Conservation (phyloP, 2,797 vertebrate genomes). For the Dicrostonyx torquatus region DNA sequence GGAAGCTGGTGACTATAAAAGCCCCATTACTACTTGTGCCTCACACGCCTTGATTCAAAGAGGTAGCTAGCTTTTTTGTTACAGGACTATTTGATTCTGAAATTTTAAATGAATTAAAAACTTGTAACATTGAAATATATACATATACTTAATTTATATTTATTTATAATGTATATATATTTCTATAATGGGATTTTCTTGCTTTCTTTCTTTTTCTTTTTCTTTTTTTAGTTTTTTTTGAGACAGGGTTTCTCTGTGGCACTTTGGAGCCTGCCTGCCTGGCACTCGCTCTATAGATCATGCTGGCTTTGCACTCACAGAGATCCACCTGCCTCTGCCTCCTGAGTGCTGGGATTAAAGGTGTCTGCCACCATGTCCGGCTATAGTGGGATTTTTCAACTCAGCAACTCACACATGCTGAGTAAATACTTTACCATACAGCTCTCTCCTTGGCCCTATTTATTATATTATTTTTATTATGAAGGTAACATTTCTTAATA, state of each 20-base stretch:
- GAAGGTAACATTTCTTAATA: conserved; percentile 10
- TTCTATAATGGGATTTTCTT: neutral
- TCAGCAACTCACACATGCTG: neutral
- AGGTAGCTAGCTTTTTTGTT: neutral
- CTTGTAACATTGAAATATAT: neutral
- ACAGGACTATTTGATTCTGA: neutral
- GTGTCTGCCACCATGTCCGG: fast-evolving
- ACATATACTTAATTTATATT: neutral
- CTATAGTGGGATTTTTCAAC: neutral
- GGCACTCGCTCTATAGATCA: too few relatives aligned
- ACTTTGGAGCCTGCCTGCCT: too few relatives aligned
- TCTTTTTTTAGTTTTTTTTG: too few relatives aligned
- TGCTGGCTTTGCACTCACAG: too few relatives aligned
- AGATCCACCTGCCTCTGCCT: too few relatives aligned
- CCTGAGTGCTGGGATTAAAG: too few relatives aligned
- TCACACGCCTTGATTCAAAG: neutral
- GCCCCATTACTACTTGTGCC: neutral
- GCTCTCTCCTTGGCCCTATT: neutral
- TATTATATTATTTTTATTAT: conserved; percentile 43
- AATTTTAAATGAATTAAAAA: conserved; percentile 21
- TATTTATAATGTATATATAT: neutral
- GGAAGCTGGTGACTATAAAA: neutral
- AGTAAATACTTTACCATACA: neutral
- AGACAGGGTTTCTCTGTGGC: too few relatives aligned
- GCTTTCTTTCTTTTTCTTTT: too few relatives aligned